phyloP scores from a whole-genome alignment of 2,113 vertebrate species.

The Mola mola region DNA sequence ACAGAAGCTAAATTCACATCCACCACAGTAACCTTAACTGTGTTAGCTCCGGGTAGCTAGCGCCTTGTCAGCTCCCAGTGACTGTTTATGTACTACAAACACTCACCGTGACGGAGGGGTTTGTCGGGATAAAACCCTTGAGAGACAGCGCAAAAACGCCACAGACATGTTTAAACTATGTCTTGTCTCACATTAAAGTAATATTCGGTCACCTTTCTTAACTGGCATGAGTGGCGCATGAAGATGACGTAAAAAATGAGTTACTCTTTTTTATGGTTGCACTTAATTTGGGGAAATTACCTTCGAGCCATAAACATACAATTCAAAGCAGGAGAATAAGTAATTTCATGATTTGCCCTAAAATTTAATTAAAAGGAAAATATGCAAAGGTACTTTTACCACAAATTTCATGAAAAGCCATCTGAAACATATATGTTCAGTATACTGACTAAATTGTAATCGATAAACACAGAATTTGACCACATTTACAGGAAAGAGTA shows the following conservation, averaged over 20 bases:
- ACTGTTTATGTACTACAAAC: neutral
- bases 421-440: too few relatives aligned
- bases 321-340: too few relatives aligned
- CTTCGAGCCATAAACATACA: too few relatives aligned
- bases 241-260: conserved; percentile 45
- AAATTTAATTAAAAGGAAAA: too few relatives aligned
- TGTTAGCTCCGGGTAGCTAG: conserved; percentile 15
- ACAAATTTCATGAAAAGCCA: too few relatives aligned
- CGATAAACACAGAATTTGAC: too few relatives aligned
- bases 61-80: neutral
- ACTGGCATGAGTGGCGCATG: conserved; percentile 23
- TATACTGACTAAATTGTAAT: too few relatives aligned
- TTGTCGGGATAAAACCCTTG: conserved; percentile 52
- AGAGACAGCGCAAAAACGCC: conserved; percentile 41
- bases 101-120: conserved; percentile 58
- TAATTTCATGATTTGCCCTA: too few relatives aligned
- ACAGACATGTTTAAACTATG: conserved; percentile 53
- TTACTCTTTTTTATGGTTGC: too few relatives aligned
- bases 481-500: too few relatives aligned
- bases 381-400: too few relatives aligned
- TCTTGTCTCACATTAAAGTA: conserved; percentile 2
- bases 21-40: conserved; percentile 3
- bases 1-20: neutral
- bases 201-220: neutral
- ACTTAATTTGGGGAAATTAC: too few relatives aligned